Conservation (phyloP, 2,113 vertebrate species). For the Pterocles orientalis region DNA sequence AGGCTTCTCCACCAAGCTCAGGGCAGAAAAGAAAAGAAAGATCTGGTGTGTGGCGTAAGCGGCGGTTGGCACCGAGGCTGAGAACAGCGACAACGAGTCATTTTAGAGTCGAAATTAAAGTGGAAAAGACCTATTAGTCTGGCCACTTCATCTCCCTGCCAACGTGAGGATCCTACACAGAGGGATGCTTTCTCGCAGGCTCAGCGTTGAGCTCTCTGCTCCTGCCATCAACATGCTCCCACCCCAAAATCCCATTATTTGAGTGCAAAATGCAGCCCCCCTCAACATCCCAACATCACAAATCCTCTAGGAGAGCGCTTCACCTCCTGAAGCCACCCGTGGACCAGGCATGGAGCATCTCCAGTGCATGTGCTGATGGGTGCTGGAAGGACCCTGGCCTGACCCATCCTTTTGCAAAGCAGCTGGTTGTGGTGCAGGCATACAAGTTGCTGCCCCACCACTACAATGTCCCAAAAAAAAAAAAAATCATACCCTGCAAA, state of each 20-base stretch:
- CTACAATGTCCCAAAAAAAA: not conserved
- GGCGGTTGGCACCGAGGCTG: slow-evolving; percentile 30
- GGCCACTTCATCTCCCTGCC: not conserved
- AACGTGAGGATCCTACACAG: not conserved
- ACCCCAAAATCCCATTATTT: fast-evolving
- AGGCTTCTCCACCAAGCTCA: slow-evolving; percentile 54
- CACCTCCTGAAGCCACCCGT: not conserved
- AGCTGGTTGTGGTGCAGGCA: fast-evolving
- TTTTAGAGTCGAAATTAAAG: slow-evolving; percentile 63
- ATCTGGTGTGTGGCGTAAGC: slow-evolving; percentile 28
- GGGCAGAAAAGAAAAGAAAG: slow-evolving; percentile 36
- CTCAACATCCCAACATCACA: fast-evolving
- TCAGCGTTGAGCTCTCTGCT: not conserved
- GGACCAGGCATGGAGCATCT: not conserved
- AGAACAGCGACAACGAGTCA: slow-evolving; percentile 58
- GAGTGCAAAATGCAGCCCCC: fast-evolving
- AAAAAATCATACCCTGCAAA: slow-evolving; percentile 21
- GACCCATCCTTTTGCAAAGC: fast-evolving
- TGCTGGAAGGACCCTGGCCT: not conserved
- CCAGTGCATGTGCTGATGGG: fast-evolving
- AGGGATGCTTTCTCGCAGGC: not conserved
- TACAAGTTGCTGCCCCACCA: not conserved
- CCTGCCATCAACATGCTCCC: not conserved
- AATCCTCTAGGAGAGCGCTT: fast-evolving
- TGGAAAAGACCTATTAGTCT: slow-evolving; percentile 61